Conservation (phyloP, 2,888 invertebrate species). For the Lepidochitona cinerea region DNA sequence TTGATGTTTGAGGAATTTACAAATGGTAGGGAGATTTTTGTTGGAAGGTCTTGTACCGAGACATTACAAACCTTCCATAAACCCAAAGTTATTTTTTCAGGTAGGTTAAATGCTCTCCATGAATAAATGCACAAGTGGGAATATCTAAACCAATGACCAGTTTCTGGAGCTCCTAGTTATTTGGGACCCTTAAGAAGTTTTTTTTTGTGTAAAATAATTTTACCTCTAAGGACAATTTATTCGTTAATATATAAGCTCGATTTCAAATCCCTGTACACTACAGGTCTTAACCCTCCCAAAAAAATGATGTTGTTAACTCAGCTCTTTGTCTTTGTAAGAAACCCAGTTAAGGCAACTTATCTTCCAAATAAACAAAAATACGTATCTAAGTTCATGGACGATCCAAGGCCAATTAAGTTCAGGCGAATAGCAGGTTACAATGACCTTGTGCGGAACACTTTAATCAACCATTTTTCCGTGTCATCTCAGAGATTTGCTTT, state of each 20-base stretch:
- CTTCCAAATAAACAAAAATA: not conserved
- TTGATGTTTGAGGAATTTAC: constrained; percentile 14
- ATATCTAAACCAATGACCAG: too few relatives aligned
- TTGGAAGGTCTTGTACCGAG: constrained; percentile 26
- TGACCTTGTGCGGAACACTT: constrained; percentile 8
- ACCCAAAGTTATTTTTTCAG: constrained; percentile 17
- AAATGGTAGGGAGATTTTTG: not conserved
- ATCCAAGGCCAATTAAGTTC: constrained; percentile 19
- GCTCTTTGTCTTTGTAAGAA: too few relatives aligned
- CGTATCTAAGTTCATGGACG: not conserved
- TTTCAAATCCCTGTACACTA: too few relatives aligned
- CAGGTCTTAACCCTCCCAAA: too few relatives aligned
- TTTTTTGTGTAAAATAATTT: too few relatives aligned
- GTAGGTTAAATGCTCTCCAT: too few relatives aligned
- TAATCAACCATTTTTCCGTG: constrained; percentile 7
- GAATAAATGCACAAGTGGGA: too few relatives aligned
- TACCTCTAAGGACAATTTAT: too few relatives aligned
- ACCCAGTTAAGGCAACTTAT: constrained; percentile 16
- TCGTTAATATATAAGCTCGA: too few relatives aligned
- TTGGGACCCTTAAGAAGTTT: too few relatives aligned
- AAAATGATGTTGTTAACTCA: too few relatives aligned
- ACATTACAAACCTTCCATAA: constrained; percentile 21
- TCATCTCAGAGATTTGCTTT: not conserved
- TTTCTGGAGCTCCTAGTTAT: too few relatives aligned
- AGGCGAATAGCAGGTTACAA: constrained; percentile 14